Evolutionary conservation across 2,888 invertebrate species (phyloP).

Genomic region (Nipponacmea schrenckii): DNA sequence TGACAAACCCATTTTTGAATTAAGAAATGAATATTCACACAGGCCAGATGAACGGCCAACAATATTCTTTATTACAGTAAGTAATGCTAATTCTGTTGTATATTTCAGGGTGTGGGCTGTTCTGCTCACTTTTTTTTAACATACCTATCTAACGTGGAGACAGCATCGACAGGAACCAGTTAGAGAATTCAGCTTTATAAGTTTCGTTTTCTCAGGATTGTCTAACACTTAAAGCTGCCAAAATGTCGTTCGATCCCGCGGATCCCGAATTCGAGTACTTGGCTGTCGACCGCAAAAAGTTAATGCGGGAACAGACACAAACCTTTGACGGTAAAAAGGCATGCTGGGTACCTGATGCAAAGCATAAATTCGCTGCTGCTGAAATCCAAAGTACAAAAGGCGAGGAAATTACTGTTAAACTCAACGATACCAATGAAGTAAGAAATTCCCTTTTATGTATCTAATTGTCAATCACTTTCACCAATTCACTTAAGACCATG

Average conservation of each 20-base stretch:
- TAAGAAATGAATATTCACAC: too few species aligned
- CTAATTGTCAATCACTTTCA: too few species aligned
- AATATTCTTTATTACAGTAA: background rate
- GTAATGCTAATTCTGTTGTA: background rate
- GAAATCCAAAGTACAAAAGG: constrained; percentile 98
- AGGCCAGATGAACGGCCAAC: too few species aligned
- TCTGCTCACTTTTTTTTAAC: background rate
- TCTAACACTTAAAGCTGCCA: background rate
- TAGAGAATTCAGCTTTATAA: too few species aligned
- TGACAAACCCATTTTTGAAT: too few species aligned
- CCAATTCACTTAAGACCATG: background rate
- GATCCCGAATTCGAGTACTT: constrained; percentile 52
- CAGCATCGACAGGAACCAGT: too few species aligned
- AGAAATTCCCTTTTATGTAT: constrained; percentile 4
- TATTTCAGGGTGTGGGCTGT: background rate
- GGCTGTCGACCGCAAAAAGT: constrained; percentile 46
- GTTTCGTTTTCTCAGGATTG: too few species aligned
- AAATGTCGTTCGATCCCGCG: constrained; percentile 20
- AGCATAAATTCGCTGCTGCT: constrained; percentile 95
- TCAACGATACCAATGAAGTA: constrained; percentile 73
- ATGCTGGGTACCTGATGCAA: constrained; percentile 98
- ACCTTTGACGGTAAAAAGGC: constrained; percentile 81
- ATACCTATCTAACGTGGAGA: too few species aligned
- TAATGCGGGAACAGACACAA: constrained; percentile 42
- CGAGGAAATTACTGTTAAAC: constrained; percentile 90